A percentile compares a stretch with the other conserved stretches of the same genome.
Evolutionary conservation across 2,888 invertebrate genomes (phyloP).

Genomic region (Melanostoma scalare): DNA sequence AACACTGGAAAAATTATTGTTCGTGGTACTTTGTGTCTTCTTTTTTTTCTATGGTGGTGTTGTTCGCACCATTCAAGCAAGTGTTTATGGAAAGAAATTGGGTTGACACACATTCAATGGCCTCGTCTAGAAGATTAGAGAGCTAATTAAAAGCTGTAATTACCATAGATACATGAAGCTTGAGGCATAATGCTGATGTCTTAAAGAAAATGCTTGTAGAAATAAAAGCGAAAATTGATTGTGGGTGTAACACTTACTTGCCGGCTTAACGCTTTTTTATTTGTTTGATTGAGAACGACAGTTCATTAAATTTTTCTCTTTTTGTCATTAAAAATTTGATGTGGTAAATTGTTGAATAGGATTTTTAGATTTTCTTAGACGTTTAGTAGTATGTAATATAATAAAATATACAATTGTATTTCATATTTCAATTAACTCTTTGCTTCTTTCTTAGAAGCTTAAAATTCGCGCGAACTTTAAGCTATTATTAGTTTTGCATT

Average conservation of each 20-base stretch:
- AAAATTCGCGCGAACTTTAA: too few relatives aligned
- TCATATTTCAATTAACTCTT: too few relatives aligned
- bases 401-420: too few relatives aligned
- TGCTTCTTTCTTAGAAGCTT: too few relatives aligned
- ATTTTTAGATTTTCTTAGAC: background rate
- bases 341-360: background rate
- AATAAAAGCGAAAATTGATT: conserved; percentile 25
- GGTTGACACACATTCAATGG: conserved; percentile 56
- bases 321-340: conserved; percentile 54
- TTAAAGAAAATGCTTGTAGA: conserved; percentile 22
- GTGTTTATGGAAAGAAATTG: conserved; percentile 30
- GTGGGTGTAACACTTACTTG: conserved; percentile 35
- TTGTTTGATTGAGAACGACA: conserved; percentile 50
- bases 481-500: too few relatives aligned
- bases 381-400: background rate
- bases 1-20: background rate
- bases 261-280: conserved; percentile 33
- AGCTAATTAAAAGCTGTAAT: conserved; percentile 65
- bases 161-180: conserved; percentile 51
- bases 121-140: conserved; percentile 60
- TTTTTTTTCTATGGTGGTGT: background rate
- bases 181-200: conserved; percentile 11
- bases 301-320: conserved; percentile 45
- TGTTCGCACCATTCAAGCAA: conserved; percentile 22
- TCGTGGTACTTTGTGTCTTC: background rate